Percentiles rank a stretch among this genome's conserved stretches.
phyloP scores from a whole-genome alignment of 2,113 vertebrate species.

The Galeopterus variegatus region DNA sequence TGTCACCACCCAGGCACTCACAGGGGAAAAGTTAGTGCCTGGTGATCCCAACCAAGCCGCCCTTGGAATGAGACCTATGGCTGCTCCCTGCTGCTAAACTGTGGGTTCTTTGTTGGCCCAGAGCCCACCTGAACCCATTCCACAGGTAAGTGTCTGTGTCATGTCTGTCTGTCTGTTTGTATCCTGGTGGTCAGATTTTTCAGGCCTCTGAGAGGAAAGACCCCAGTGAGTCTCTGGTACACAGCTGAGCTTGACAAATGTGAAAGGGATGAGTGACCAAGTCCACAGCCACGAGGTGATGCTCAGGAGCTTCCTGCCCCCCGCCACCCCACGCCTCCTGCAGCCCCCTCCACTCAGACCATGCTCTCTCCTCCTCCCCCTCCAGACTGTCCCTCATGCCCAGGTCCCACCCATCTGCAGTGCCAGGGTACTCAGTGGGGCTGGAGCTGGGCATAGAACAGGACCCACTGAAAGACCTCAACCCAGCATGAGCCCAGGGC shows the following conservation, averaged over 20 bases:
- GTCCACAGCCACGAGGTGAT: rapidly evolving
- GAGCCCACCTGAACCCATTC: not conserved
- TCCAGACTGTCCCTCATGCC: not conserved
- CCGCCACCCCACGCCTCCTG: rapidly evolving
- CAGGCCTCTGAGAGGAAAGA: not conserved
- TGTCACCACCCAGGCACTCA: not conserved
- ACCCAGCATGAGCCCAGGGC: rapidly evolving
- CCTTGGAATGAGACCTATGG: not conserved
- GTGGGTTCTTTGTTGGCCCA: no score
- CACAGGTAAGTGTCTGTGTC: not conserved
- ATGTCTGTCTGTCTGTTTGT: not conserved
- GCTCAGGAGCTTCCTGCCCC: not conserved
- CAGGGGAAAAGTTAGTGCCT: not conserved
- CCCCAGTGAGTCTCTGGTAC: not conserved
- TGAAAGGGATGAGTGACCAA: rapidly evolving
- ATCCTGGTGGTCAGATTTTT: not conserved
- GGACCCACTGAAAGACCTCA: not conserved
- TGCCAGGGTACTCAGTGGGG: no score
- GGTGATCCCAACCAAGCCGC: not conserved
- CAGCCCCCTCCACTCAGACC: rapidly evolving
- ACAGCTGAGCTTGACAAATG: not conserved
- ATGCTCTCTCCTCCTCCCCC: not conserved
- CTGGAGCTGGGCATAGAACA: not conserved
- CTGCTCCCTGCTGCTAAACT: not conserved
- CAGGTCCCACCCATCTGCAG: not conserved